phyloP scores from a whole-genome alignment of 1,140 invertebrate genomes.

The Drosophila jambulina region DNA sequence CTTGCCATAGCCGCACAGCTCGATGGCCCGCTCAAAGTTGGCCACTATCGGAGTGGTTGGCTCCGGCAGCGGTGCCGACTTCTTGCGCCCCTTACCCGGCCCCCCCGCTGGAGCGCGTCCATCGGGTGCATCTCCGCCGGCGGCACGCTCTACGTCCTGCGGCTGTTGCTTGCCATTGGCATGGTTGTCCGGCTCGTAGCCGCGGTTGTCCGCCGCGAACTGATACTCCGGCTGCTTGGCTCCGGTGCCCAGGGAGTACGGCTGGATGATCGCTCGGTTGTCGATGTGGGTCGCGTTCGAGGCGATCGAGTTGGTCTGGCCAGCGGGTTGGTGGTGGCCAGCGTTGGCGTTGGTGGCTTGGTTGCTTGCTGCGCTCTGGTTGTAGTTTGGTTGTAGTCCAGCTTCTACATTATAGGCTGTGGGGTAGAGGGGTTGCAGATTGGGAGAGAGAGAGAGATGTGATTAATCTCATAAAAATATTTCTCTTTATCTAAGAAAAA shows the following conservation, averaged over 20 bases:
- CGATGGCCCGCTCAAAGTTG: constrained; percentile 93
- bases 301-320: constrained; percentile 38
- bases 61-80: constrained; percentile 76
- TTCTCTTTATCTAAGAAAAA: not conserved
- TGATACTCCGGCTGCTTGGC: constrained; percentile 77
- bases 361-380: constrained; percentile 86
- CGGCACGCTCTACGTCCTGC: constrained; percentile 79
- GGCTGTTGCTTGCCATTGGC: constrained; percentile 71
- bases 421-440: too few relatives aligned
- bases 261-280: constrained; percentile 80
- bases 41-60: constrained; percentile 88
- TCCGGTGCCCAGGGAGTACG: constrained; percentile 70
- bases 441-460: not conserved
- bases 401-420: constrained; percentile 88
- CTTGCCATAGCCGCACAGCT: constrained; percentile 94
- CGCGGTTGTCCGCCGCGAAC: constrained; percentile 76
- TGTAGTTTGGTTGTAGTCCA: constrained; percentile 90
- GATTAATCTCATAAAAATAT: not conserved
- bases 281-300: constrained; percentile 68
- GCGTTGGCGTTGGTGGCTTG: constrained; percentile 42
- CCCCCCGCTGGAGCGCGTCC: constrained; percentile 9
- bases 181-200: constrained; percentile 70
- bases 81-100: constrained; percentile 37
- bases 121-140: constrained; percentile 65
- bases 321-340: constrained; percentile 47